Evolutionary conservation across 2,888 invertebrate species (phyloP).

Genomic region (Thysanoteuthis rhombus): DNA sequence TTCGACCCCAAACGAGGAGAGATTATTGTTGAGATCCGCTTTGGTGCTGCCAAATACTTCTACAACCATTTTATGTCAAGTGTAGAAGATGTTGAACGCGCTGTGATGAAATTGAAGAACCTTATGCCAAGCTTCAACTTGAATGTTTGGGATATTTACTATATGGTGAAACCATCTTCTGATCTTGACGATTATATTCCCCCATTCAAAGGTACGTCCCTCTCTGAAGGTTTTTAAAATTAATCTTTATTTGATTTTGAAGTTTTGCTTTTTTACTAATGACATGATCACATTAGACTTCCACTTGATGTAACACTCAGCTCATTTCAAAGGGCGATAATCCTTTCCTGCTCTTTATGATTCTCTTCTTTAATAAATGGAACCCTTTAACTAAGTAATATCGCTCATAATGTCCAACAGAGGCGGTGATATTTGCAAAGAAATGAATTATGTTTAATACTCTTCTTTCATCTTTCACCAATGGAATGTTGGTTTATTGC

Average conservation of each 20-base stretch:
- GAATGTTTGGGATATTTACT: conserved; percentile 81
- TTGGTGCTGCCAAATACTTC: neutral
- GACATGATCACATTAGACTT: no score
- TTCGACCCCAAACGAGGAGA: conserved; percentile 62
- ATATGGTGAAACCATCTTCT: conserved; percentile 79
- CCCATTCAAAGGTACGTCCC: conserved; percentile 73
- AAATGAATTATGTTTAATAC: no score
- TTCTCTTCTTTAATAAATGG: neutral
- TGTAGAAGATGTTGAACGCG: neutral
- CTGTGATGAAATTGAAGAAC: neutral
- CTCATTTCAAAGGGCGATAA: no score
- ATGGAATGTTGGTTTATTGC: neutral
- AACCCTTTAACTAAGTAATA: neutral
- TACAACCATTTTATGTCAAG: neutral
- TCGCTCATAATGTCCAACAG: neutral
- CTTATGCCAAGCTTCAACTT: conserved; percentile 41
- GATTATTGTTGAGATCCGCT: conserved; percentile 54
- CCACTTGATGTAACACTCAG: no score
- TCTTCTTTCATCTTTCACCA: neutral
- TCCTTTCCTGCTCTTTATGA: neutral
- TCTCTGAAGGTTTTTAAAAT: no score
- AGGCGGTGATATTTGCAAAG: neutral
- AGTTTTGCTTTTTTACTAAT: neutral
- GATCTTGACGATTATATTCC: conserved; percentile 85
- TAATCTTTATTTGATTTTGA: no score